These are phyloP conservation scores for Chloroclysta siterata DNA, from an alignment of 2,888 invertebrate species.

Conservation along the genomic window DNA sequence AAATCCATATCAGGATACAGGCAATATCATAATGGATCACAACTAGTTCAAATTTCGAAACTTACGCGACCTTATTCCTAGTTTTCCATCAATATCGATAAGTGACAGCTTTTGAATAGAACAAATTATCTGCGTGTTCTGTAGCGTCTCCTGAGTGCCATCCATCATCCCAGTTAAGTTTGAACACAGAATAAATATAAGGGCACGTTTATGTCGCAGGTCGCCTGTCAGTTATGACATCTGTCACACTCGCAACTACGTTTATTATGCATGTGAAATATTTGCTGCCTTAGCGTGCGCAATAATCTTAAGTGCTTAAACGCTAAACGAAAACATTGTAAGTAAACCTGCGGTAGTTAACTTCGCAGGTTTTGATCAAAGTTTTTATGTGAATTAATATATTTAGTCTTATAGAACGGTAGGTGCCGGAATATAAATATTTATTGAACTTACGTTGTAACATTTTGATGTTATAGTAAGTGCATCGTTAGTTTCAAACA, in stretches of 20 bases:
- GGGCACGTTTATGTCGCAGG: background rate
- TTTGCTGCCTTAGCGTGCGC: background rate
- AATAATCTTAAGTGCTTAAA: background rate
- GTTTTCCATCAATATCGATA: conserved; percentile 27
- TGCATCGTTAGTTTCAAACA: too few relatives aligned
- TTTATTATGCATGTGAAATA: background rate
- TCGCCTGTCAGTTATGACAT: conserved; percentile 2
- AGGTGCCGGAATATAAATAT: too few relatives aligned
- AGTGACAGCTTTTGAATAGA: conserved; percentile 23
- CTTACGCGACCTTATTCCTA: conserved; percentile 1
- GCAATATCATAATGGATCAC: background rate
- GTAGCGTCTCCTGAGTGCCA: conserved; percentile 26
- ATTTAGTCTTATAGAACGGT: too few relatives aligned
- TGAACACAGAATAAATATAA: conserved; percentile 16
- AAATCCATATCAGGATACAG: too few relatives aligned
- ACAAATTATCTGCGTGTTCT: conserved; percentile 30
- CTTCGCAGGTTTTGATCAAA: too few relatives aligned
- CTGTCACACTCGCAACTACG: conserved; percentile 3
- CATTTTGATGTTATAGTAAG: too few relatives aligned
- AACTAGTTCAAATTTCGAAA: background rate
- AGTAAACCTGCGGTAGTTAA: too few relatives aligned
- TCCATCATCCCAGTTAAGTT: conserved; percentile 30
- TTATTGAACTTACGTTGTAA: too few relatives aligned
- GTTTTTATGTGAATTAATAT: too few relatives aligned
- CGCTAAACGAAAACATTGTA: too few relatives aligned